Base-by-base conservation (phyloP, 2,797 vertebrate genomes). In the Pangasius djambal region DNA sequence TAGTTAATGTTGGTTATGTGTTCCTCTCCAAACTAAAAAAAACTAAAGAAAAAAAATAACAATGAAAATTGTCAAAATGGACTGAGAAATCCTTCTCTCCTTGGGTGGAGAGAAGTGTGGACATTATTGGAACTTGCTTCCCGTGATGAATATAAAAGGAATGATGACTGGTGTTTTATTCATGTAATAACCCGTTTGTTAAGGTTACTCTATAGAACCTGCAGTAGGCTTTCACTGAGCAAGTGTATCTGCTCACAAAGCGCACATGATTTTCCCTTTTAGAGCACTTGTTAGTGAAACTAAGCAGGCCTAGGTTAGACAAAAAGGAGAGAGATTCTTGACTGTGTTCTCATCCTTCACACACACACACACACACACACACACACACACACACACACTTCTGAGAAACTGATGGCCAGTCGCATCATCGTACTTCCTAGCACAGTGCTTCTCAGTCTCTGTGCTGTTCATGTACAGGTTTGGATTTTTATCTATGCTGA, bases 211-310 rank as follows among this genome's bases (percentile, higher is more conserved):
- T 55, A 37, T n/a, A 34, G 44, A 69, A 72, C 10, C 67, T 74
- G 48, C 20, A 37, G 34, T 2, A 25, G 31, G 9, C 22, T 57
- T 40, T 40, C 6, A 18, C 20, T 40, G 34, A 72, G 50, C 31
- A 86, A 15, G n/a, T 37, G 15, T 34, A 18, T 44, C 28, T 50
- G 83, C 28, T 50, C 63, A 52, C 37, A 84, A 84, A 65, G 37
- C 12, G 25, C 31, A 25, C 84, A 85, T 6, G 50, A 28, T 57
- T 74, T 86, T 16, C 34, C 84, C 67, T 52, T 86, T 86, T 74
- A 69, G 31, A 25, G 48, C 48, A 70, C 12, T 25, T 86, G 84
- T 40, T 57, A 86, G 84, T 59, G 34, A 86, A 59, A 75, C 34
- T 59, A 65, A 59, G 55, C 85, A 75, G 85, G n/a, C 31, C 22